Conservation (phyloP, 2,888 invertebrate genomes). For the Cephus rjabovi region DNA sequence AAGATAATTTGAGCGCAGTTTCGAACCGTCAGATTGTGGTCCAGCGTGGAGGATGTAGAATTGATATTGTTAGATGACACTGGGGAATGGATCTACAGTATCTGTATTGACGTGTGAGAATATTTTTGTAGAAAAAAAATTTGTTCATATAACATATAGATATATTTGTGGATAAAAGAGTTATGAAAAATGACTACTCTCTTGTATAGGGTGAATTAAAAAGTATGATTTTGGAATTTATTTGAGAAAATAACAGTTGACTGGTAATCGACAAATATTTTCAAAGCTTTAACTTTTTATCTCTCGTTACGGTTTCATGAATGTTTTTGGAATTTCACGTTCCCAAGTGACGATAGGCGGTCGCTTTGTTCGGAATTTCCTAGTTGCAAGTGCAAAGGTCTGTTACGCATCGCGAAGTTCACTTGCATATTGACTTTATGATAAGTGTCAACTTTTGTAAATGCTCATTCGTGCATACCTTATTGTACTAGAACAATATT, state of each 20-base stretch:
- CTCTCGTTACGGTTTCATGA: not conserved
- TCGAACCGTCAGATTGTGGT: not conserved
- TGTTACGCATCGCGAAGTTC: not conserved
- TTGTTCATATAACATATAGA: not conserved
- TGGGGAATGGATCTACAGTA: not conserved
- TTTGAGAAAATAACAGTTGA: not conserved
- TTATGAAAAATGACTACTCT: not conserved
- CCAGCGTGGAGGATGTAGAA: not conserved
- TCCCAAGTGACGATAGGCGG: not conserved
- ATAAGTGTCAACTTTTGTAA: not conserved
- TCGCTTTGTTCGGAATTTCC: not conserved
- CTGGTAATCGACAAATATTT: not conserved
- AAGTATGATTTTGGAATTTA: not conserved
- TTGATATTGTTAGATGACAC: not conserved
- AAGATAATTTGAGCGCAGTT: conserved; percentile 4
- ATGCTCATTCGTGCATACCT: not conserved
- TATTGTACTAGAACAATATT: not conserved
- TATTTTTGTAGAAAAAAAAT: not conserved
- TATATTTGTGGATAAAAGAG: not conserved
- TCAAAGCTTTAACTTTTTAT: not conserved
- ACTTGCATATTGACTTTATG: not conserved
- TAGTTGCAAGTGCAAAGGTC: not conserved
- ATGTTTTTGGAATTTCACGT: not conserved
- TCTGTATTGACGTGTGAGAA: not conserved
- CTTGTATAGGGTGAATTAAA: not conserved